Percentiles rank a stretch among this genome's conserved stretches.
Evolutionary conservation across 2,888 invertebrate species (phyloP).

Genomic region (Nephrotoma flavescens): DNA sequence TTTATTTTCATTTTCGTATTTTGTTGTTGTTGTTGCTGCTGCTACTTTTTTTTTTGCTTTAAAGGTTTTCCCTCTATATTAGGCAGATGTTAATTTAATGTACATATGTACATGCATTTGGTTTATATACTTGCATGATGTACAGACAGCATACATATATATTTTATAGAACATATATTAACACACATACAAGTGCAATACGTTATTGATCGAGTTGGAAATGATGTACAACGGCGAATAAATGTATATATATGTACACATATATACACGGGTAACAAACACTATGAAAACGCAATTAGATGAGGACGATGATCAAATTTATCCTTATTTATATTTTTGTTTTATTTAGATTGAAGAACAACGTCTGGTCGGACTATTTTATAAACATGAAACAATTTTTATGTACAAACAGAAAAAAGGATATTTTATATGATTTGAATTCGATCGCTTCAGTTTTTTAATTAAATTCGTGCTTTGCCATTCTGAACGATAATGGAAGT

Average conservation of each 20-base stretch:
- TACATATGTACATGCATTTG: background rate
- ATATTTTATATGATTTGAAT: background rate
- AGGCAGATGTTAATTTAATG: background rate
- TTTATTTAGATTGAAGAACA: background rate
- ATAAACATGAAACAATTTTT: background rate
- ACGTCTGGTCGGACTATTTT: background rate
- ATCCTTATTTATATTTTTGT: background rate
- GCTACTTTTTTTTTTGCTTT: background rate
- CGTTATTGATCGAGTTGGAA: background rate
- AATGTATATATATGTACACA: background rate
- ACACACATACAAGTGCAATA: background rate
- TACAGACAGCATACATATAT: background rate
- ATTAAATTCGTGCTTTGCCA: background rate
- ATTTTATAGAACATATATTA: background rate
- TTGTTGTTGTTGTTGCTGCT: background rate
- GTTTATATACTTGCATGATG: background rate
- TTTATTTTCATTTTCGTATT: background rate
- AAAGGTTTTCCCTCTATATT: background rate
- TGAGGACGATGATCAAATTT: background rate
- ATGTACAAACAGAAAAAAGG: background rate
- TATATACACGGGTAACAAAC: background rate
- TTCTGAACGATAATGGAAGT: background rate
- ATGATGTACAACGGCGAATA: background rate
- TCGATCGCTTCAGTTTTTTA: background rate
- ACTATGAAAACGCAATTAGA: background rate